These are phyloP conservation scores for Trichonephila clavipes DNA, from an alignment of 1,140 invertebrate genomes.

Conservation along the genomic window DNA sequence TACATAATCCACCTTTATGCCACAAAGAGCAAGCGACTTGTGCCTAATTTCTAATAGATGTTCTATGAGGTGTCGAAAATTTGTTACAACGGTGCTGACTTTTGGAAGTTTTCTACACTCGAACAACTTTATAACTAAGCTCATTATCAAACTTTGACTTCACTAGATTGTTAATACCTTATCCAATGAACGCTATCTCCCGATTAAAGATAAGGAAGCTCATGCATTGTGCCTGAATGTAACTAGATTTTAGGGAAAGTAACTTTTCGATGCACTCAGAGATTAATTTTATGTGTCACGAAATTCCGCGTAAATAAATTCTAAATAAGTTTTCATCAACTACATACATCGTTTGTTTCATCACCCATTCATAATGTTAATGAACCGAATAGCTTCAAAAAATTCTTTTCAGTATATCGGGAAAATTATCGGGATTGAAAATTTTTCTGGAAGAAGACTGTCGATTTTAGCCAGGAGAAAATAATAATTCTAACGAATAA, in stretches of 20 bases:
- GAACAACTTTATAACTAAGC: slow-evolving; percentile 49
- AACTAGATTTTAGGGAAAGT: slow-evolving; percentile 45
- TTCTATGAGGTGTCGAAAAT: slow-evolving; percentile 47
- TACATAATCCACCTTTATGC: neutral
- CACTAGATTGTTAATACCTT: slow-evolving; percentile 54
- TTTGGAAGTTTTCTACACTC: slow-evolving; percentile 47
- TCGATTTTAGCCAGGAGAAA: too few species aligned
- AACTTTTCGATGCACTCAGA: slow-evolving; percentile 14
- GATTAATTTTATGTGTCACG: slow-evolving; percentile 43
- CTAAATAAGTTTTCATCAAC: neutral
- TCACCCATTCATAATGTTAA: neutral
- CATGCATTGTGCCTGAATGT: slow-evolving; percentile 15
- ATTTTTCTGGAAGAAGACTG: too few species aligned
- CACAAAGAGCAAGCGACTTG: slow-evolving; percentile 20
- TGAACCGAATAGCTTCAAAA: neutral
- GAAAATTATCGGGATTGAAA: too few species aligned
- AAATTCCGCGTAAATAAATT: slow-evolving; percentile 39
- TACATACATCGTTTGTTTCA: neutral
- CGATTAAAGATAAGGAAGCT: slow-evolving; percentile 34
- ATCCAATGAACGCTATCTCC: slow-evolving; percentile 9
- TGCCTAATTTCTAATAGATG: slow-evolving; percentile 35
- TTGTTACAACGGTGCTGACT: slow-evolving; percentile 11
- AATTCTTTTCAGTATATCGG: neutral
- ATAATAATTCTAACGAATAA: too few species aligned
- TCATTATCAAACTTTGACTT: slow-evolving; percentile 56